Evolutionary conservation across 2,888 invertebrate species (phyloP), one percentile per base, ranked within the genome.

Genomic region (Anagyrus pseudococci): DNA sequence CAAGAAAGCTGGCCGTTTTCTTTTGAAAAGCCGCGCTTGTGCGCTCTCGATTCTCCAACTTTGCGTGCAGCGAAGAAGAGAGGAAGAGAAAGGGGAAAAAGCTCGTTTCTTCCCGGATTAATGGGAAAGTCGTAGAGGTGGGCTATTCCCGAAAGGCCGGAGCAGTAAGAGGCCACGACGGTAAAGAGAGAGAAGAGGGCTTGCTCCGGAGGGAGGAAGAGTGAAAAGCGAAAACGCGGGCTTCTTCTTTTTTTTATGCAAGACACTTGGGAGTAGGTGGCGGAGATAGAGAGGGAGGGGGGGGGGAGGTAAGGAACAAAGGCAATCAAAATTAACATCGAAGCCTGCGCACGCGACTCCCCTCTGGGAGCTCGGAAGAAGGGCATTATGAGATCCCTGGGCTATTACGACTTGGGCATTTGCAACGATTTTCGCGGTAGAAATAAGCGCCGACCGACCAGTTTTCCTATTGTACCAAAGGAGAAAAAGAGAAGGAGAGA

Each of bases 251-350:
- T 57, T 58, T 53, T 49, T 43, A 33, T 6, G 17, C 15, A 29
- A 44, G 1, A 7, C 20, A 19, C 46, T n/a, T n/a, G n/a, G n/a
- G n/a, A n/a, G n/a, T n/a, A n/a, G n/a, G n/a, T n/a, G n/a, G n/a
- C n/a, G n/a, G n/a, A n/a, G n/a, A n/a, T n/a, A n/a, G 23, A n/a
- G n/a, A n/a, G n/a, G n/a, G n/a, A n/a, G n/a, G n/a, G n/a, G n/a
- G n/a, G n/a, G n/a, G n/a, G n/a, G n/a, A n/a, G n/a, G n/a, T n/a
- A n/a, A n/a, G n/a, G n/a, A 64, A 61, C 61, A 60, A 57, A 58
- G 58, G 58, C 65, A 61, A 65, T 61, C 61, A 58, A 58, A 65
- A 65, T 65, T 65, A 65, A 61, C 58, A 61, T 55, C 54, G 48
- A 50, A 53, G 40, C 25, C 49, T 41, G 29, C 49, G 47, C 25